phyloP scores from a whole-genome alignment of 2,797 vertebrate genomes.

The Steatocranus sp. region DNA sequence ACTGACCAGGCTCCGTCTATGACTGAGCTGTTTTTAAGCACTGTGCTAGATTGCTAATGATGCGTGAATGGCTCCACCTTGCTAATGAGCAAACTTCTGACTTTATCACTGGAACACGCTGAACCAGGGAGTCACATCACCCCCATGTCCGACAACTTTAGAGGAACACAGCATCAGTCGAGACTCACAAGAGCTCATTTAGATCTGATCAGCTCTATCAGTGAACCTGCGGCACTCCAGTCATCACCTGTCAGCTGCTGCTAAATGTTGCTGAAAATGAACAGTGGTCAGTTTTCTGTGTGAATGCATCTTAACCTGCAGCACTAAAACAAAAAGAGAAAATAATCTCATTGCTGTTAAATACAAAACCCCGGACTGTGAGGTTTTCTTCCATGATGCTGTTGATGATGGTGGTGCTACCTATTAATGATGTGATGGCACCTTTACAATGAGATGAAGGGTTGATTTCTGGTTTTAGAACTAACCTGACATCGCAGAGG shows the following conservation, averaged over 20 bases:
- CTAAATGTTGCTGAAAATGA: background rate
- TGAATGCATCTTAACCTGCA: background rate
- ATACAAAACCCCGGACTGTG: background rate
- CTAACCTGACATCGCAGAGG: background rate
- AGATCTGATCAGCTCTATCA: background rate
- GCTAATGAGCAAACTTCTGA: background rate
- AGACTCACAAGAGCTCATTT: background rate
- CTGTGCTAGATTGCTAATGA: background rate
- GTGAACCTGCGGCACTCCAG: background rate
- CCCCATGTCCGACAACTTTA: background rate
- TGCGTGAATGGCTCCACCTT: background rate
- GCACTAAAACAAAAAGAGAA: background rate
- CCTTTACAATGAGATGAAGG: background rate
- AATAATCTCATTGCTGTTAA: background rate
- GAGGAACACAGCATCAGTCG: background rate
- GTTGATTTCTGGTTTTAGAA: background rate
- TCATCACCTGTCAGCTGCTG: background rate
- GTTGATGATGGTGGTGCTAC: background rate
- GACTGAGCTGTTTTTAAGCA: background rate
- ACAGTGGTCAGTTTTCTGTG: background rate
- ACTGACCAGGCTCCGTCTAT: background rate
- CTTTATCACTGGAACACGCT: background rate
- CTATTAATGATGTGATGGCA: background rate
- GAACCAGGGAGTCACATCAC: background rate
- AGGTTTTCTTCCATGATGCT: background rate